Percentiles rank a stretch among this genome's conserved stretches.
Evolutionary conservation across 2,888 invertebrate species (phyloP).

Genomic region (Drosophila bunnanda): DNA sequence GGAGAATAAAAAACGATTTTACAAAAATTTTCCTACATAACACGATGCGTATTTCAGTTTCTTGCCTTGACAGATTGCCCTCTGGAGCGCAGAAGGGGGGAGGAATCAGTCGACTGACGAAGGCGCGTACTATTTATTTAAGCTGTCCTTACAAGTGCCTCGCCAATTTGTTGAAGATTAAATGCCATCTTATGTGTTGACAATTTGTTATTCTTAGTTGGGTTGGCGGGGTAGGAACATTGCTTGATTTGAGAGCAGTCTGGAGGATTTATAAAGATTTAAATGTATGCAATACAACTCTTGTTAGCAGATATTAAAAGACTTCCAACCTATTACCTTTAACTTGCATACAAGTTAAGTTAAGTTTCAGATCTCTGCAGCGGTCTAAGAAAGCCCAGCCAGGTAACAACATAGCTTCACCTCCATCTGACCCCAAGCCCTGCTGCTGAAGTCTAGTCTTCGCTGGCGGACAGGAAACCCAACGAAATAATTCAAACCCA

Average conservation of each 20-base stretch:
- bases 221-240: constrained; percentile 38
- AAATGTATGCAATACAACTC: no score
- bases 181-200: constrained; percentile 77
- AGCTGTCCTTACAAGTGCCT: constrained; percentile 78
- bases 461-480: constrained; percentile 29
- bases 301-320: no score
- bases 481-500: constrained; percentile 69
- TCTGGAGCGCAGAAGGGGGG: constrained; percentile 29
- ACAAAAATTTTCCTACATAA: constrained; percentile 75
- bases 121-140: constrained; percentile 71
- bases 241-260: not conserved
- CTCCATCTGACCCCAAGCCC: constrained; percentile 12
- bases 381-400: constrained; percentile 2
- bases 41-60: constrained; percentile 61
- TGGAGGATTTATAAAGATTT: not conserved
- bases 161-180: constrained; percentile 79
- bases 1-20: constrained; percentile 64
- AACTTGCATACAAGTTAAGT: not conserved
- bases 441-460: not conserved
- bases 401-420: constrained; percentile 20
- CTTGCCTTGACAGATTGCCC: constrained; percentile 72
- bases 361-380: constrained; percentile 1
- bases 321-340: constrained; percentile 10
- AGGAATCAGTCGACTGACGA: constrained; percentile 28
- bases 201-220: constrained; percentile 73